These are phyloP conservation scores for Myopa testacea DNA, from an alignment of 2,888 invertebrate species.

Conservation along the genomic window DNA sequence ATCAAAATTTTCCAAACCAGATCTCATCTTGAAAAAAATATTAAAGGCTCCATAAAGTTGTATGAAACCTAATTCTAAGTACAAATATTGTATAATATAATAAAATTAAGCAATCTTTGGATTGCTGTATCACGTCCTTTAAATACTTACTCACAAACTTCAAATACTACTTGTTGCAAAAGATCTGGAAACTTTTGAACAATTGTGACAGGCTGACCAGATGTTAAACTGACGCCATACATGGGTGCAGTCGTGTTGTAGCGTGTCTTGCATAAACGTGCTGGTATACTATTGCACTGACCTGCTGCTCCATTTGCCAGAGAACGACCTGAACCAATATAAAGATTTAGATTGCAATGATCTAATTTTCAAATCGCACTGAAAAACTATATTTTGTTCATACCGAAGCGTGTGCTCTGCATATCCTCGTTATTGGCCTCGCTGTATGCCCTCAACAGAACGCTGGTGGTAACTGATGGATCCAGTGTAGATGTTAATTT, in stretches of 20 bases:
- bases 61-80: no score
- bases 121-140: no score
- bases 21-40: neutral
- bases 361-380: neutral
- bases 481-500: conserved; percentile 76
- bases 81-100: no score
- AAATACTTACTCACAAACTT: conserved; percentile 87
- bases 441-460: conserved; percentile 74
- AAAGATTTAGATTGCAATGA: neutral
- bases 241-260: conserved; percentile 95
- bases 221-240: conserved; percentile 93
- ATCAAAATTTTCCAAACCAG: neutral
- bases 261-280: conserved; percentile 86
- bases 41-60: neutral
- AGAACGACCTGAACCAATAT: conserved; percentile 62
- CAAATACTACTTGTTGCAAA: conserved; percentile 91
- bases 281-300: conserved; percentile 72
- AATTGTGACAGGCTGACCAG: conserved; percentile 92
- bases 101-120: no score
- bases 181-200: conserved; percentile 95
- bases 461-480: conserved; percentile 80
- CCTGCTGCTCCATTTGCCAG: conserved; percentile 60
- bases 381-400: conserved; percentile 38
- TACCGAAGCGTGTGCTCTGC: conserved; percentile 69
- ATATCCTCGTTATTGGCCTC: conserved; percentile 71